phyloP scores from a whole-genome alignment of 2,797 vertebrate species.

The Numenius phaeopus region DNA sequence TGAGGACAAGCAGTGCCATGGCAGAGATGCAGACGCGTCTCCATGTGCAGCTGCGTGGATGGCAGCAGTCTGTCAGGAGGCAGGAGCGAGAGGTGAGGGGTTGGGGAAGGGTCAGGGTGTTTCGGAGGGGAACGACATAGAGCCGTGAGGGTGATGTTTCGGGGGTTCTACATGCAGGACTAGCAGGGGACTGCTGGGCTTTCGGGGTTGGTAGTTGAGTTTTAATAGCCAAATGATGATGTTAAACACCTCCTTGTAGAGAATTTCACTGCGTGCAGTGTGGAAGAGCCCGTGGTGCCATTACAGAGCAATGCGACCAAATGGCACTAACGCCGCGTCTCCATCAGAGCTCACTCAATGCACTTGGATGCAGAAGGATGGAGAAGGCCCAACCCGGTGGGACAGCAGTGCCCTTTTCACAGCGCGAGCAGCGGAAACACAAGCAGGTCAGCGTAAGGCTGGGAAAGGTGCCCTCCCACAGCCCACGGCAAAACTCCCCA shows the following conservation, averaged over 20 bases:
- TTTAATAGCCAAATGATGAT: not conserved
- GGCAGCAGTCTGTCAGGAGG: constrained; percentile 36
- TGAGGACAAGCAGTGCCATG: constrained; percentile 47
- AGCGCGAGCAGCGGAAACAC: accelerated
- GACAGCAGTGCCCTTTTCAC: not conserved
- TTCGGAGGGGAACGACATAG: not conserved
- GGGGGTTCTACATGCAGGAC: accelerated
- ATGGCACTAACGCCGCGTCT: accelerated
- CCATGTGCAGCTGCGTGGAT: not conserved
- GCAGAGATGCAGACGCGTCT: constrained; percentile 48
- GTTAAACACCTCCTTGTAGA: accelerated
- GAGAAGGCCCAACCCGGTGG: accelerated
- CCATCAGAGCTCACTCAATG: accelerated
- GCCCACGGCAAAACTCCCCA: not conserved
- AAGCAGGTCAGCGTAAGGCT: not conserved
- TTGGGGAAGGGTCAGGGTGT: not conserved
- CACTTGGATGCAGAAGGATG: accelerated
- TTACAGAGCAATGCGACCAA: accelerated
- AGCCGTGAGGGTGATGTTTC: accelerated
- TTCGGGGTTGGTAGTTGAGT: not conserved
- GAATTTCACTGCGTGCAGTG: not conserved
- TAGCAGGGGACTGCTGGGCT: not conserved
- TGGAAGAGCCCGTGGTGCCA: not conserved
- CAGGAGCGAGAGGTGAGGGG: not conserved
- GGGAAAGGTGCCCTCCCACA: not conserved